Evolutionary conservation across 2,113 vertebrate genomes (phyloP).

Genomic region (Rhinoptilus africanus): DNA sequence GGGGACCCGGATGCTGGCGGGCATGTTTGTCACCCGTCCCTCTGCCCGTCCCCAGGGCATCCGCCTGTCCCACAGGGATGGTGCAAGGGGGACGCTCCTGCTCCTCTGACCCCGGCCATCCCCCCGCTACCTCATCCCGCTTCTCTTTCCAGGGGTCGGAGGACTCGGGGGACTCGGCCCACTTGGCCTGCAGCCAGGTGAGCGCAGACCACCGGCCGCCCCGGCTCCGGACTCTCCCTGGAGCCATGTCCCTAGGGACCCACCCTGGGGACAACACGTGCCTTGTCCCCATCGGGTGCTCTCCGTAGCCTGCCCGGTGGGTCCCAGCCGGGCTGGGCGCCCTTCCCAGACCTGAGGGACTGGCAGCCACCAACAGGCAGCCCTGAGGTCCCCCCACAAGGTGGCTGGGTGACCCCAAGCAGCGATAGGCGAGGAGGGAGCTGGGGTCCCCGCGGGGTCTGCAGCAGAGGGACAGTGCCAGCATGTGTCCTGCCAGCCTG

Average conservation of each 20-base stretch:
- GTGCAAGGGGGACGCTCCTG: not conserved
- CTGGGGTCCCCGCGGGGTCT: rapidly evolving
- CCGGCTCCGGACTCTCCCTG: rapidly evolving
- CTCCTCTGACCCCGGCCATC: not conserved
- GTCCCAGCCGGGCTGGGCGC: not conserved
- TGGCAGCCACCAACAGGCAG: not conserved
- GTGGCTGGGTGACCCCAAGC: not conserved
- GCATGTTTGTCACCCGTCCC: not conserved
- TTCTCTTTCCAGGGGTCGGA: conserved; percentile 55
- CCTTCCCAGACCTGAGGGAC: not conserved
- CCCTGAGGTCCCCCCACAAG: not conserved
- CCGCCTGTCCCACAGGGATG: rapidly evolving
- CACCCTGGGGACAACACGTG: not conserved
- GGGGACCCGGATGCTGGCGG: not conserved
- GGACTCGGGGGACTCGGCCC: conserved; percentile 45
- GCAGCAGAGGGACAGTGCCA: not conserved
- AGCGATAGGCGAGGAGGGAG: not conserved
- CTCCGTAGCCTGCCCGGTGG: not conserved
- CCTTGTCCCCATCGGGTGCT: not conserved
- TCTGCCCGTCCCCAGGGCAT: rapidly evolving
- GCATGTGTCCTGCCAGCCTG: not conserved
- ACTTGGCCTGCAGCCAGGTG: conserved; percentile 63
- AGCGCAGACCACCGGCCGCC: not conserved
- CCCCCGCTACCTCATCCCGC: not conserved
- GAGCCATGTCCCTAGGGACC: not conserved